These are phyloP conservation scores for Cryptus viduatorius DNA, from an alignment of 2,888 invertebrate species.

Conservation along the genomic window DNA sequence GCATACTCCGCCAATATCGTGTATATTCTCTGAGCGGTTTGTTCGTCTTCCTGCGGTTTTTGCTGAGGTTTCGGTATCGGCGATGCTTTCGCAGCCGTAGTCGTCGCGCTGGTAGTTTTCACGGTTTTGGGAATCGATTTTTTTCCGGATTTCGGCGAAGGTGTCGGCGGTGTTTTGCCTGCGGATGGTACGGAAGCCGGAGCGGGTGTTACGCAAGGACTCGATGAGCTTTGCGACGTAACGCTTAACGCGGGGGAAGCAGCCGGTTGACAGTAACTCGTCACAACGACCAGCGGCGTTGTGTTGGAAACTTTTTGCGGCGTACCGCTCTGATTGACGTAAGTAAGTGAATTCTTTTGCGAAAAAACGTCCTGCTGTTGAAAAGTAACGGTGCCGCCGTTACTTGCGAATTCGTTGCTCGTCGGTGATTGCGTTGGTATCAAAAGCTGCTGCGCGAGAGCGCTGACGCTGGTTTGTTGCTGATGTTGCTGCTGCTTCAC, in stretches of 20 bases:
- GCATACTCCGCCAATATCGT: conserved; percentile 93
- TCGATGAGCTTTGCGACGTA: conserved; percentile 87
- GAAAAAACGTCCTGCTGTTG: conserved; percentile 81
- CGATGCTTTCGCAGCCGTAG: conserved; percentile 88
- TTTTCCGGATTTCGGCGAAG: conserved; percentile 82
- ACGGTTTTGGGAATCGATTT: conserved; percentile 87
- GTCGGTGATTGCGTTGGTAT: conserved; percentile 78
- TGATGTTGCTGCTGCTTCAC: conserved; percentile 72
- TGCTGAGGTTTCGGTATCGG: conserved; percentile 89
- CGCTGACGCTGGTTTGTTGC: conserved; percentile 76
- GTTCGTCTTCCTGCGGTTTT: conserved; percentile 93
- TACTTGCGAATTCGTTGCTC: conserved; percentile 77
- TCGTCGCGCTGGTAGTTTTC: conserved; percentile 87
- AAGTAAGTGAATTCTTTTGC: conserved; percentile 86
- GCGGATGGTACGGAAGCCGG: conserved; percentile 85
- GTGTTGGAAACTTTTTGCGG: conserved; percentile 85
- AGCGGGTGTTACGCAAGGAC: conserved; percentile 87
- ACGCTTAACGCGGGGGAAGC: conserved; percentile 87
- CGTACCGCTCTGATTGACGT: conserved; percentile 85
- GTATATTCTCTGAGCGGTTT: conserved; percentile 92
- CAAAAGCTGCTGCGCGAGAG: conserved; percentile 80
- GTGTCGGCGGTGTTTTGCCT: conserved; percentile 85
- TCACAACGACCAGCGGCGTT: conserved; percentile 87
- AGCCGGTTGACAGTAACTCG: conserved; percentile 86
- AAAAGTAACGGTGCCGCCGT: conserved; percentile 75